phyloP scores from a whole-genome alignment of 92 coral and sea anemone genomes.

The Diadumene lineata region DNA sequence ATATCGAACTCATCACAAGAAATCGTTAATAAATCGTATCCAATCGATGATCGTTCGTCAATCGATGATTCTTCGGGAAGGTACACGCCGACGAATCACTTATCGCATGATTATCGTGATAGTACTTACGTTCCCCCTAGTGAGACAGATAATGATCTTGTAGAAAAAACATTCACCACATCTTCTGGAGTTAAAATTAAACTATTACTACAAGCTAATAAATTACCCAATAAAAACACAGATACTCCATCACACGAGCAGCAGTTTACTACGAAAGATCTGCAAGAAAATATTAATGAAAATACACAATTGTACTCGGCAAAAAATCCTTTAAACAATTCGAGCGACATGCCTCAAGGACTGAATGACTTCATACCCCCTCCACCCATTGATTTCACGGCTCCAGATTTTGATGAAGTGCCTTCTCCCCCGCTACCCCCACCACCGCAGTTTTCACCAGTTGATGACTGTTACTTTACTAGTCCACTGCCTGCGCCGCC shows the following conservation, averaged over 20 bases:
- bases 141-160: constrained; percentile 18
- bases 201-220: constrained; percentile 26
- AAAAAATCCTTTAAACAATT: not conserved
- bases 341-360: not conserved
- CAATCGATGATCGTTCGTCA: not conserved
- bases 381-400: constrained; percentile 54
- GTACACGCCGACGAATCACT: not conserved
- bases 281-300: not conserved
- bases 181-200: constrained; percentile 63
- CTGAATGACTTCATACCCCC: constrained; percentile 57
- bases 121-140: not conserved
- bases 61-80: not conserved
- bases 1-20: not conserved
- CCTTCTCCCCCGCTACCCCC: constrained; percentile 82
- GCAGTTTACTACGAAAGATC: not conserved
- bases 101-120: not conserved
- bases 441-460: constrained; percentile 68
- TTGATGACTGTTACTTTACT: constrained; percentile 2
- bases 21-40: not conserved
- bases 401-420: constrained; percentile 22
- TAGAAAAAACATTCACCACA: constrained; percentile 55
- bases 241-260: constrained; percentile 2
- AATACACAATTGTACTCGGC: not conserved
- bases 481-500: constrained; percentile 42
- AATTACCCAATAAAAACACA: constrained; percentile 1